A percentile compares a stretch with the other conserved stretches of the same genome.
Evolutionary conservation across 2,888 invertebrate genomes (phyloP).

Genomic region (Dyspetes luteomarginatus): DNA sequence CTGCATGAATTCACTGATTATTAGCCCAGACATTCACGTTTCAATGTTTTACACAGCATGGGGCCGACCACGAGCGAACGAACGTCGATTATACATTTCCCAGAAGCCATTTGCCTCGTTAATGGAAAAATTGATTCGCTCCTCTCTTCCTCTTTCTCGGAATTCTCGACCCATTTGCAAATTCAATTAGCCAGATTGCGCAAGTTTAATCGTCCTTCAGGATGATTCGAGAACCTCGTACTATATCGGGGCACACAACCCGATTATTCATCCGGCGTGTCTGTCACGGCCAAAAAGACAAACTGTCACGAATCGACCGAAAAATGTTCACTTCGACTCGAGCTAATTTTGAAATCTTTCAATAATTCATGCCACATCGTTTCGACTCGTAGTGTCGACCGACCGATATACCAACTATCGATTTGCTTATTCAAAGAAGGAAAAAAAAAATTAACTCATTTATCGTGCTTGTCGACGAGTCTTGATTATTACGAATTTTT

Average conservation of each 20-base stretch:
- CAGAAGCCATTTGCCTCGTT: neutral
- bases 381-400: constrained; percentile 47
- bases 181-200: constrained; percentile 48
- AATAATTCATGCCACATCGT: constrained; percentile 58
- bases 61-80: neutral
- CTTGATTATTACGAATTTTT: constrained; percentile 35
- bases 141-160: neutral
- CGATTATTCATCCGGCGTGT: constrained; percentile 52
- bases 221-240: constrained; percentile 3
- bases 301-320: constrained; percentile 14
- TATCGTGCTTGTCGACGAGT: constrained; percentile 10
- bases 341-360: constrained; percentile 13
- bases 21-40: neutral
- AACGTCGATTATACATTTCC: constrained; percentile 4
- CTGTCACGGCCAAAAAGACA: constrained; percentile 3
- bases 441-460: constrained; percentile 37
- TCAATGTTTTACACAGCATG: neutral
- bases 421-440: constrained; percentile 13
- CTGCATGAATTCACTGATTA: neutral
- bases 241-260: constrained; percentile 18
- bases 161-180: constrained; percentile 22
- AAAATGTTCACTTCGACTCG: constrained; percentile 45
- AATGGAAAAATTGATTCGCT: constrained; percentile 26
- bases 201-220: constrained; percentile 28
- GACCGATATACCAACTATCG: constrained; percentile 44